These are phyloP conservation scores for Simalia tracyae DNA, from an alignment of 2,797 vertebrate genomes.

Conservation along the genomic window DNA sequence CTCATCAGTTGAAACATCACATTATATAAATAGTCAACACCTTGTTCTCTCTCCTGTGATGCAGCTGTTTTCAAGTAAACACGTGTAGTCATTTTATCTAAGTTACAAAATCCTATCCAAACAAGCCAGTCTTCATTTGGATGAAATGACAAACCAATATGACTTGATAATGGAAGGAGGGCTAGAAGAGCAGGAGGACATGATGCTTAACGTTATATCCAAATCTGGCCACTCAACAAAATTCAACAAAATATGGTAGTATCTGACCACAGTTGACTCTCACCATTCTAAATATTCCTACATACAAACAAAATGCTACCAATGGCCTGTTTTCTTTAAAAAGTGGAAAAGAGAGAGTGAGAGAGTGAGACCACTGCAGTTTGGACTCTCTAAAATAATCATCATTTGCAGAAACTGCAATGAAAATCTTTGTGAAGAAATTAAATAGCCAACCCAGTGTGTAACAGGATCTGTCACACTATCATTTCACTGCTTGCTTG, in stretches of 20 bases:
- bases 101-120: not conserved
- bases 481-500: constrained; percentile 19
- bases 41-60: not conserved
- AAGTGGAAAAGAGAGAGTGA: not conserved
- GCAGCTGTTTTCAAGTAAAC: not conserved
- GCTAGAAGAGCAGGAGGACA: too few species aligned
- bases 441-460: constrained; percentile 23
- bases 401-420: not conserved
- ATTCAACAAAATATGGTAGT: not conserved
- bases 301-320: not conserved
- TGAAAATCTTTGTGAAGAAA: constrained; percentile 38
- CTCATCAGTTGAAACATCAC: not conserved
- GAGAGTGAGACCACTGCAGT: constrained; percentile 17
- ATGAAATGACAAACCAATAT: not conserved
- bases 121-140: not conserved
- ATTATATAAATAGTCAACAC: not conserved
- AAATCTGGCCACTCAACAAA: not conserved
- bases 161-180: not conserved
- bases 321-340: not conserved
- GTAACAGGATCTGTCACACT: constrained; percentile 26
- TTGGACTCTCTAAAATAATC: not conserved
- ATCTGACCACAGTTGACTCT: not conserved
- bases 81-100: not conserved
- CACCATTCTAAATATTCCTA: not conserved
- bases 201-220: not conserved